phyloP scores from a whole-genome alignment of 2,797 vertebrate genomes.

The Sciurus carolinensis region DNA sequence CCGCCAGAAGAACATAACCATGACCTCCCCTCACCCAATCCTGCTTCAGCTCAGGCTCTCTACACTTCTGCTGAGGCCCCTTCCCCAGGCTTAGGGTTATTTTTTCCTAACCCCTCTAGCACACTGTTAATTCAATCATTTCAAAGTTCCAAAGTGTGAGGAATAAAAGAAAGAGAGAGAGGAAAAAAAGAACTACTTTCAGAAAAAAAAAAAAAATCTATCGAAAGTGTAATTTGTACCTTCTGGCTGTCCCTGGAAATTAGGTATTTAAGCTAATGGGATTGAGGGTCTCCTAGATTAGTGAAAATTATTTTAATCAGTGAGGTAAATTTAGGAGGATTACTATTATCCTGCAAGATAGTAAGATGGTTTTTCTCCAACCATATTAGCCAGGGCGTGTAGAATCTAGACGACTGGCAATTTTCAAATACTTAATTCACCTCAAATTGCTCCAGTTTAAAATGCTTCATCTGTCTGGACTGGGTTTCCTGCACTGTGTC shows the following conservation, averaged over 20 bases:
- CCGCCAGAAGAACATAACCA: neutral
- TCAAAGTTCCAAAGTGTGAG: constrained; percentile 28
- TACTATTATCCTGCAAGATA: constrained; percentile 66
- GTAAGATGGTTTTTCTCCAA: constrained; percentile 45
- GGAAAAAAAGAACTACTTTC: neutral
- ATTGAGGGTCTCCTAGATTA: constrained; percentile 57
- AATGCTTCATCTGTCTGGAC: constrained; percentile 55
- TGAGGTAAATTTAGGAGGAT: constrained; percentile 56
- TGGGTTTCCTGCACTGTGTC: constrained; percentile 66
- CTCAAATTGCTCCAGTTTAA: constrained; percentile 29
- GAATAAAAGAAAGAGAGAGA: neutral
- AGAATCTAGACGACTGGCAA: constrained; percentile 57
- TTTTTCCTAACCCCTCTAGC: neutral
- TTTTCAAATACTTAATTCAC: constrained; percentile 77
- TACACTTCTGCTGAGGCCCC: neutral
- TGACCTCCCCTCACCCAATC: neutral
- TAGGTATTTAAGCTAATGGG: constrained; percentile 73
- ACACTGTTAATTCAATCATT: constrained; percentile 27
- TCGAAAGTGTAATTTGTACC: constrained; percentile 67
- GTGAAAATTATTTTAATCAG: constrained; percentile 67
- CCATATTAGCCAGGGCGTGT: constrained; percentile 12
- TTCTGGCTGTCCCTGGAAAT: constrained; percentile 68
- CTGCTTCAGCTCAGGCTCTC: neutral
- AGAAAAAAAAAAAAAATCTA: neutral
- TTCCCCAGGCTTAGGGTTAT: neutral